phyloP scores from a whole-genome alignment of 1,140 invertebrate species.

The Bombus pyrosoma region DNA sequence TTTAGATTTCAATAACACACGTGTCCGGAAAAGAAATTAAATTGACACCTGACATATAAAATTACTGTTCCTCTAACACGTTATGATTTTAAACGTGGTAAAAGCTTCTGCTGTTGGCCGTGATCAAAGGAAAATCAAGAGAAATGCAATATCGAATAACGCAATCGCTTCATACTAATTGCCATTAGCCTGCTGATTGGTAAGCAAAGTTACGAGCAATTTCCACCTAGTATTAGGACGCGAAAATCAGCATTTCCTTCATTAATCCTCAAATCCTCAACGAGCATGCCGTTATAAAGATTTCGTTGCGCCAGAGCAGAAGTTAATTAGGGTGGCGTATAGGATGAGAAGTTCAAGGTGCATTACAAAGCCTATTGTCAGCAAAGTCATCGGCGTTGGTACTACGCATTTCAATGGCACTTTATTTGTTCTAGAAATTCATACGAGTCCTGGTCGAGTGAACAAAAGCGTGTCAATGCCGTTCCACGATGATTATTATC shows the following conservation, averaged over 20 bases:
- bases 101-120: no score
- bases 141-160: background rate
- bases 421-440: constrained; percentile 1
- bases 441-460: background rate
- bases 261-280: background rate
- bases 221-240: no score
- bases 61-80: background rate
- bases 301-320: background rate
- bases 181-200: background rate
- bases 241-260: background rate
- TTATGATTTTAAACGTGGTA: no score
- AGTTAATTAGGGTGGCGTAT: background rate
- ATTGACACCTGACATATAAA: background rate
- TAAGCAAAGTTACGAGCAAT: background rate
- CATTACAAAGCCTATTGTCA: background rate
- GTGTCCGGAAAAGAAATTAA: background rate
- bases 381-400: background rate
- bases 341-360: background rate
- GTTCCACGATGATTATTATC: constrained; percentile 12
- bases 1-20: no score
- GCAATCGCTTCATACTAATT: background rate
- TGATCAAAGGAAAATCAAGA: background rate
- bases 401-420: background rate
- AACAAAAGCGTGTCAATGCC: constrained; percentile 30
- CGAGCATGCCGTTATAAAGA: background rate